These are phyloP conservation scores for Grammatotria lemairii DNA, from an alignment of 2,113 vertebrate species.

Conservation along the genomic window DNA sequence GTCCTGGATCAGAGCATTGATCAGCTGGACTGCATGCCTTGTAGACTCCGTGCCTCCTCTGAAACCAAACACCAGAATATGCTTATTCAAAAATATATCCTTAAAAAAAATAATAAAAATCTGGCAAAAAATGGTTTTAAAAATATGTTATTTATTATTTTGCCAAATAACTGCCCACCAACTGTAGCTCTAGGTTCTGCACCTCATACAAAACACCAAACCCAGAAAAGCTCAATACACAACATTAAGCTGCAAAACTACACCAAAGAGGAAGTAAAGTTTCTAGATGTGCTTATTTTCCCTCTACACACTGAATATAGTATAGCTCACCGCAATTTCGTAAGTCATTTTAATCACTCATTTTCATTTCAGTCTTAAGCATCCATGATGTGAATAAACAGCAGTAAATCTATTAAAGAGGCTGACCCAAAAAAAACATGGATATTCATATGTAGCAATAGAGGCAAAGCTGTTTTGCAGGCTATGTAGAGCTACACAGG, in stretches of 20 bases:
- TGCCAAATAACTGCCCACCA: background rate
- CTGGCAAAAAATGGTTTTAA: background rate
- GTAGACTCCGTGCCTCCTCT: conserved; percentile 98
- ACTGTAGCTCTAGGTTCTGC: background rate
- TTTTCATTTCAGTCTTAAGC: background rate
- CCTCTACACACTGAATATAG: background rate
- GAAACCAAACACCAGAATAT: background rate
- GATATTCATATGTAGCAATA: background rate
- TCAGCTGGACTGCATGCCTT: conserved; percentile 93
- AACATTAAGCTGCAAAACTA: background rate
- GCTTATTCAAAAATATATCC: background rate
- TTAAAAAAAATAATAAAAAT: no score
- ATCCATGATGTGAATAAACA: background rate
- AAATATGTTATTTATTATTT: background rate
- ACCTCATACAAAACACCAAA: background rate
- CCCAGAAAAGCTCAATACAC: background rate
- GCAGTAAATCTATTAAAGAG: background rate
- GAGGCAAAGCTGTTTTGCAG: background rate
- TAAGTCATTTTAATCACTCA: background rate
- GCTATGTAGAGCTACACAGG: background rate
- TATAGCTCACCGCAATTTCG: background rate
- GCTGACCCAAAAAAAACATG: background rate
- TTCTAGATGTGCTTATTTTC: background rate
- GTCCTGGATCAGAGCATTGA: conserved; percentile 98
- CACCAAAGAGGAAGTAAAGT: background rate